Percentiles rank a stretch among this genome's conserved stretches.
Evolutionary conservation across 2,113 vertebrate genomes (phyloP).

Genomic region (Pangasianodon hypophthalmus): DNA sequence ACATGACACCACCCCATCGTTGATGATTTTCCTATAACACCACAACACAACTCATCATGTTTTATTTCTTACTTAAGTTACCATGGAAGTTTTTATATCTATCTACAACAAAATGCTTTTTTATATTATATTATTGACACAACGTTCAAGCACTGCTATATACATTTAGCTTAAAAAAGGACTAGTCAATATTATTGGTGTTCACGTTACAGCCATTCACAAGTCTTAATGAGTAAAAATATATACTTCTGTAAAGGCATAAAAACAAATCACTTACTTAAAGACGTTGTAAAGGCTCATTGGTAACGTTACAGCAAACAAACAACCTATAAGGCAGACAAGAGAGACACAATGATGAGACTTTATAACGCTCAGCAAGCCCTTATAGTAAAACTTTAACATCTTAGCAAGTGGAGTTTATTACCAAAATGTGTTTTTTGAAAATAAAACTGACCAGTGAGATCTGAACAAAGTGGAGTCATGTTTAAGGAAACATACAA

Average conservation of each 20-base stretch:
- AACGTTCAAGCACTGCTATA: neutral
- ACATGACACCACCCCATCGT: neutral
- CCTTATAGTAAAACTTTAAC: neutral
- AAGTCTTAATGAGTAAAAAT: neutral
- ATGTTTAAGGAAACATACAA: neutral
- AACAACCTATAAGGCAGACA: slow-evolving; percentile 79
- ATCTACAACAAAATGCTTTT: neutral
- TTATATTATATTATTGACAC: neutral
- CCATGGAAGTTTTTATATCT: neutral
- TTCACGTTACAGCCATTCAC: neutral
- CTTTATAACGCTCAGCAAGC: neutral
- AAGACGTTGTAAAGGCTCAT: slow-evolving; percentile 95
- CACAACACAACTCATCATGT: neutral
- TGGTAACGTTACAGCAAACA: slow-evolving; percentile 88
- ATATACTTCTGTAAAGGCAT: neutral
- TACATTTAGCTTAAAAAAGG: neutral
- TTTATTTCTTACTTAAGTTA: neutral
- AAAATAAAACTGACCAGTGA: no score
- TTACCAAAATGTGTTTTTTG: no score
- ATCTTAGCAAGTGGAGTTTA: no score
- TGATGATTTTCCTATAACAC: neutral
- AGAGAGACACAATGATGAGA: slow-evolving; percentile 50
- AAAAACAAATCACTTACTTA: slow-evolving; percentile 77
- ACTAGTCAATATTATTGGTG: neutral
- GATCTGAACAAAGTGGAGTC: neutral